phyloP scores from a whole-genome alignment of 2,888 invertebrate species.

The Stenotaenia linearis region DNA sequence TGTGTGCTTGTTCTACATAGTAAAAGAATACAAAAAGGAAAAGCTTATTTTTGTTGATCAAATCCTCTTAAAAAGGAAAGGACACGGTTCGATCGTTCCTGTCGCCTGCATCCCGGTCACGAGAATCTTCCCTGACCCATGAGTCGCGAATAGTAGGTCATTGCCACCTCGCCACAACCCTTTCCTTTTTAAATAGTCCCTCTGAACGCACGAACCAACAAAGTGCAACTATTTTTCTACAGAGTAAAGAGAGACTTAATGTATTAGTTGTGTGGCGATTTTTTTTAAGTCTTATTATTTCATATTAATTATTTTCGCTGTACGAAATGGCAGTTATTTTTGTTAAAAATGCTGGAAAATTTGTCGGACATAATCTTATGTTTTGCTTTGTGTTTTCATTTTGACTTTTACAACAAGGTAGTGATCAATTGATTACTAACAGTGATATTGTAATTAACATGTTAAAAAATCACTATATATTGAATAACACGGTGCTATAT shows the following conservation, averaged over 20 bases:
- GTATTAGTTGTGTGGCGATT: not conserved
- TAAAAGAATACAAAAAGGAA: not conserved
- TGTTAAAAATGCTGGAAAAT: not conserved
- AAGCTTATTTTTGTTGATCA: not conserved
- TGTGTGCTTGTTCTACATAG: not conserved
- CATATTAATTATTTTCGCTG: not conserved
- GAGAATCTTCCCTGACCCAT: not conserved
- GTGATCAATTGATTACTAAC: not conserved
- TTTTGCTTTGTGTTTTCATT: not conserved
- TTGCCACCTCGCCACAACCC: not conserved
- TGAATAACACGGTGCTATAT: not conserved
- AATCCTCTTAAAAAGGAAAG: not conserved
- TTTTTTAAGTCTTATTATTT: not conserved
- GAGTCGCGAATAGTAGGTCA: not conserved
- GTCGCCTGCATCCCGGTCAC: not conserved
- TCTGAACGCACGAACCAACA: not conserved
- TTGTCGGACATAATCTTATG: not conserved
- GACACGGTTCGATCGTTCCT: constrained; percentile 5
- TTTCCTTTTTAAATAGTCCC: not conserved
- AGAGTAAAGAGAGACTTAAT: not conserved
- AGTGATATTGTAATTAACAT: not conserved
- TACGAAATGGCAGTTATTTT: not conserved
- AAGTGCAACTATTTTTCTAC: not conserved
- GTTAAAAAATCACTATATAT: not conserved
- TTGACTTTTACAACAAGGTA: not conserved